A percentile compares a stretch with the other conserved stretches of the same genome.
Conservation (phyloP, 1,140 invertebrate genomes). For the Papilio machaon region DNA sequence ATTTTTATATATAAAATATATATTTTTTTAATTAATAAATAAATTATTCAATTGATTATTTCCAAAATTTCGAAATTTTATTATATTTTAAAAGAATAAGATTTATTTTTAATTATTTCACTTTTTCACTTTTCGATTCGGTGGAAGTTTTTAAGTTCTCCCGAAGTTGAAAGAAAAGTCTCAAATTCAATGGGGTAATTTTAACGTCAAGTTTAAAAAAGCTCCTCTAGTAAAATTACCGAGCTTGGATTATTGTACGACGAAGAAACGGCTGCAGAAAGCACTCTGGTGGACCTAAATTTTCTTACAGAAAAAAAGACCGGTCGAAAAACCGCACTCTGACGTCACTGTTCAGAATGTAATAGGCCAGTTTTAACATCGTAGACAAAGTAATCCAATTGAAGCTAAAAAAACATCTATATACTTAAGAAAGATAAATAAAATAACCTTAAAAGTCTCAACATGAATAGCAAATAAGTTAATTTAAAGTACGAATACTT, state of each 20-base stretch:
- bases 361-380: not conserved
- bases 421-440: not conserved
- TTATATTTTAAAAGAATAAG: not conserved
- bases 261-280: slow-evolving; percentile 25
- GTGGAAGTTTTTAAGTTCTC: slow-evolving; percentile 9
- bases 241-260: slow-evolving; percentile 31
- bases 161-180: slow-evolving; percentile 31
- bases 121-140: not conserved
- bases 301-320: slow-evolving; percentile 28
- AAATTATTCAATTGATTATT: no score
- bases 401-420: not conserved
- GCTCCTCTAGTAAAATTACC: slow-evolving; percentile 33
- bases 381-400: not conserved
- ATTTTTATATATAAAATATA: no score
- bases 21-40: no score
- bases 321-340: slow-evolving; percentile 22
- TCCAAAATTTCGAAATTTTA: not conserved
- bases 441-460: no score
- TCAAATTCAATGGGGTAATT: slow-evolving; percentile 32
- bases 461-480: no score
- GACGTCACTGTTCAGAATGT: not conserved
- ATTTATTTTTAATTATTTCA: slow-evolving; percentile 7
- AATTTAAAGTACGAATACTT: no score
- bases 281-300: slow-evolving; percentile 26
- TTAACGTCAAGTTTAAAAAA: slow-evolving; percentile 34